Percentiles rank a stretch among this genome's conserved stretches.
Evolutionary conservation across 2,888 invertebrate genomes (phyloP).

Genomic region (Pseudococcus jackbeardsleyi): DNA sequence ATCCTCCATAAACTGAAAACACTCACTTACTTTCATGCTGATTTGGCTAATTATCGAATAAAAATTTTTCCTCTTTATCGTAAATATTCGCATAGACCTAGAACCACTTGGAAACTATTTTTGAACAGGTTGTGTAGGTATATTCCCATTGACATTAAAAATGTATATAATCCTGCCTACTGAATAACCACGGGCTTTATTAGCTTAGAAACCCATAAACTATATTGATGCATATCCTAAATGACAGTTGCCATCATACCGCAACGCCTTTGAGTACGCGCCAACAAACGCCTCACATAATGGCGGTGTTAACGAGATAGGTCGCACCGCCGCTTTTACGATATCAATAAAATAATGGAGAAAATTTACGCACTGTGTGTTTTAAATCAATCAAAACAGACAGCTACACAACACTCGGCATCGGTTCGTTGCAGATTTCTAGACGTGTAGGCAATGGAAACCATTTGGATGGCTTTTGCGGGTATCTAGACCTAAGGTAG

Average conservation of each 20-base stretch:
- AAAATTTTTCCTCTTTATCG: no score
- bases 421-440: slow-evolving; percentile 7
- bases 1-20: no score
- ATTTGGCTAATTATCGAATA: no score
- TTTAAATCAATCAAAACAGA: slow-evolving; percentile 47
- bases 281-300: background rate
- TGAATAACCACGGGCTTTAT: background rate
- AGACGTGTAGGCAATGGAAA: background rate
- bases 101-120: no score
- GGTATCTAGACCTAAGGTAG: background rate
- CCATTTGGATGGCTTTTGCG: background rate
- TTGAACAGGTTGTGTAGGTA: no score
- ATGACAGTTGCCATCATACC: slow-evolving; percentile 7
- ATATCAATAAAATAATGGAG: slow-evolving; percentile 36
- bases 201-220: background rate
- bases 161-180: background rate
- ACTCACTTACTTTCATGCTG: no score
- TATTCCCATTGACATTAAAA: no score
- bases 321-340: slow-evolving; percentile 22
- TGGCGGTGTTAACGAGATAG: slow-evolving; percentile 7
- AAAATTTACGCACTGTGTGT: slow-evolving; percentile 19
- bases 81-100: no score
- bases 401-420: slow-evolving; percentile 26
- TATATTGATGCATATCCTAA: background rate
- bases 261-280: background rate